phyloP scores from a whole-genome alignment of 2,888 invertebrate species.

The Fragum sueziense region DNA sequence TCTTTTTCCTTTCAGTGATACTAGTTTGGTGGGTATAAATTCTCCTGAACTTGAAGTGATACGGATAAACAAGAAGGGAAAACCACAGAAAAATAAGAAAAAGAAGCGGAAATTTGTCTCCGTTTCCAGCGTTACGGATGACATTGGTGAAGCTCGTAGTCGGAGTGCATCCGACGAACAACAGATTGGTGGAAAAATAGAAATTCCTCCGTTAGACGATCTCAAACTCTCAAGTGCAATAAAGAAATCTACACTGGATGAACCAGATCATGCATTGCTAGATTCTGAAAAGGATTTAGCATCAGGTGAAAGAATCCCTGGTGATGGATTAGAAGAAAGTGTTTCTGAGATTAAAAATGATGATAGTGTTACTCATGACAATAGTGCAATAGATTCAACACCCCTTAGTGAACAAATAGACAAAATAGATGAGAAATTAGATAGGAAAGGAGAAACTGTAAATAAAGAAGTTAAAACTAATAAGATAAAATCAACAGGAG shows the following conservation, averaged over 20 bases:
- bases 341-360: neutral
- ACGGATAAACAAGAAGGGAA: conserved; percentile 46
- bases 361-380: neutral
- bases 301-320: conserved; percentile 23
- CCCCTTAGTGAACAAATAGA: conserved; percentile 4
- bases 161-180: neutral
- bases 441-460: neutral
- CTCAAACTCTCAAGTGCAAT: conserved; percentile 49
- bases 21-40: neutral
- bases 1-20: neutral
- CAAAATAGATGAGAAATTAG: neutral
- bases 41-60: conserved; percentile 49
- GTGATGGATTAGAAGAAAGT: conserved; percentile 22
- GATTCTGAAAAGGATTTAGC: neutral
- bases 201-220: conserved; percentile 56
- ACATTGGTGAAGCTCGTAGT: conserved; percentile 3
- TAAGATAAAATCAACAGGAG: conserved; percentile 1
- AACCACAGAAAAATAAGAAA: conserved; percentile 45
- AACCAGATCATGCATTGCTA: neutral
- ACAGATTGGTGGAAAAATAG: conserved; percentile 31
- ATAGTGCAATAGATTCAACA: conserved; percentile 3
- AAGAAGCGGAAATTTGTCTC: conserved; percentile 57
- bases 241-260: conserved; percentile 37
- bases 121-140: conserved; percentile 37
- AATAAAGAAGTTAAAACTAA: neutral